A percentile compares a stretch with the other conserved stretches of the same genome.
phyloP scores from a whole-genome alignment of 1,140 invertebrate genomes.

The Laodelphax striatellus region DNA sequence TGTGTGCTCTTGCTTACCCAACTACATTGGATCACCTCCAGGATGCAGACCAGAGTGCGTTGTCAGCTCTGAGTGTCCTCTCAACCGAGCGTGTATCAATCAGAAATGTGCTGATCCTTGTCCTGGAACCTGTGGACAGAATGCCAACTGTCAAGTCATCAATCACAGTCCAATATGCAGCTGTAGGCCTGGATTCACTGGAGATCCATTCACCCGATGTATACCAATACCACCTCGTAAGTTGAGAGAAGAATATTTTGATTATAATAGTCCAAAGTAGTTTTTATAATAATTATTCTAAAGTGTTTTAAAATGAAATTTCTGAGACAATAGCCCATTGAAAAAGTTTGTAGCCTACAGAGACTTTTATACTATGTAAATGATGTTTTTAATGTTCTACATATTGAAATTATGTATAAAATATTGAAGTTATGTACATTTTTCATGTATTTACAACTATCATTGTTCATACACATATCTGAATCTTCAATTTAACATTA shows the following conservation, averaged over 20 bases:
- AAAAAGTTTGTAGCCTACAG: too few species aligned
- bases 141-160: constrained; percentile 34
- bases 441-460: too few species aligned
- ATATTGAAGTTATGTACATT: too few species aligned
- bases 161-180: constrained; percentile 36
- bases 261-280: background rate
- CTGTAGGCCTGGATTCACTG: constrained; percentile 28
- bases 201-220: constrained; percentile 25
- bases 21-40: constrained; percentile 39
- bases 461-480: too few species aligned
- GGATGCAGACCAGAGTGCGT: constrained; percentile 43
- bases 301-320: too few species aligned
- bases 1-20: constrained; percentile 42
- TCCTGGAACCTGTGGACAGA: constrained; percentile 41
- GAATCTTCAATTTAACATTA: too few species aligned
- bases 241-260: constrained; percentile 6
- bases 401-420: too few species aligned
- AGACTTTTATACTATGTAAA: too few species aligned
- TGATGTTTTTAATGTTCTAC: too few species aligned
- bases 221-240: constrained; percentile 33
- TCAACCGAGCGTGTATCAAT: constrained; percentile 40
- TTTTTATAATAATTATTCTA: too few species aligned
- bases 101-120: constrained; percentile 45
- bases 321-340: too few species aligned
- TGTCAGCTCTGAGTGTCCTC: constrained; percentile 41